These are phyloP conservation scores for Drosophila histrio DNA, from an alignment of 2,888 invertebrate species.

Conservation along the genomic window DNA sequence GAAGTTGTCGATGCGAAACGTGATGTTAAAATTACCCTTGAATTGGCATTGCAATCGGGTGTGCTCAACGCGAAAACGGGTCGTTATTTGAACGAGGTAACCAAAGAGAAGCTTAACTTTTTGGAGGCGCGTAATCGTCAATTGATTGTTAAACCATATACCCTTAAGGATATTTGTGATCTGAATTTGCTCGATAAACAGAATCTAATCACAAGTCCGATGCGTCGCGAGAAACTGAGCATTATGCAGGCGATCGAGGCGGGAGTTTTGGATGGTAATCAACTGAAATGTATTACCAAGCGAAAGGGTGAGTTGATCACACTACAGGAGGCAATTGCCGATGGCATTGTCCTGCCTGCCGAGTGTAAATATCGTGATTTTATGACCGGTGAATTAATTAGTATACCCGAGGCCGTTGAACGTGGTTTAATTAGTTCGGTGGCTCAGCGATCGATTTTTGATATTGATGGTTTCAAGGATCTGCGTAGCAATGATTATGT, in stretches of 20 bases:
- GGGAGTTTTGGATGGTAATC: constrained; percentile 94
- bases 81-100: constrained; percentile 90
- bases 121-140: constrained; percentile 93
- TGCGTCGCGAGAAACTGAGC: constrained; percentile 90
- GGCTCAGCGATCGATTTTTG: constrained; percentile 94
- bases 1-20: constrained; percentile 94
- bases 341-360: constrained; percentile 91
- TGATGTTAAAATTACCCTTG: constrained; percentile 91
- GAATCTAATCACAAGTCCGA: constrained; percentile 91
- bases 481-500: constrained; percentile 92
- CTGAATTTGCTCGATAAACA: constrained; percentile 90
- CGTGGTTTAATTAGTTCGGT: constrained; percentile 95
- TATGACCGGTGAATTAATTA: constrained; percentile 89
- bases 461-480: constrained; percentile 95
- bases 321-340: constrained; percentile 92
- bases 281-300: constrained; percentile 93
- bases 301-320: constrained; percentile 92
- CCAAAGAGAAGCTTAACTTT: constrained; percentile 90
- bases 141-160: constrained; percentile 94
- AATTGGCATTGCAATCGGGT: constrained; percentile 91
- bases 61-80: constrained; percentile 93
- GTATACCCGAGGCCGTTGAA: constrained; percentile 94
- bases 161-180: constrained; percentile 95
- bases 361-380: constrained; percentile 90
- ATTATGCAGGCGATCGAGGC: constrained; percentile 93